Base-by-base conservation (phyloP, 2,888 invertebrate genomes). In the Ptycholaimellus sp. region DNA sequence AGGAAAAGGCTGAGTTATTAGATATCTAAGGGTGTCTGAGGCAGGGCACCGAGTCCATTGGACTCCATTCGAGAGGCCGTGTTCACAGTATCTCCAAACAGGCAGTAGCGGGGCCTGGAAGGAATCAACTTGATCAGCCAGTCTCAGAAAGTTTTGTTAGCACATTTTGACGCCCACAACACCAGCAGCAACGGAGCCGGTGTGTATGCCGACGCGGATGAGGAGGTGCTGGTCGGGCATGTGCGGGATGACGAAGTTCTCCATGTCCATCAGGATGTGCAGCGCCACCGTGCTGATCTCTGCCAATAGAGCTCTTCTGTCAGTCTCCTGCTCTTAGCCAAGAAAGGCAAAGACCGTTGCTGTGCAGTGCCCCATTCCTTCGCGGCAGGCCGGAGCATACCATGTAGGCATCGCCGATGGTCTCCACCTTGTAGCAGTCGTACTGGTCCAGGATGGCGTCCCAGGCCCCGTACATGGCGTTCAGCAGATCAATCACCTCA, bases 331-430 rank as follows among this genome's bases (percentile, higher is more conserved):
- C n/a, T n/a, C n/a, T n/a, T n/a, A n/a, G n/a, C n/a, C n/a, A n/a
- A n/a, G n/a, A n/a, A n/a, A n/a, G n/a, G n/a, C n/a, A n/a, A n/a
- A n/a, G n/a, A n/a, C n/a, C n/a, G 25, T 25, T 13, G 13, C 25
- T 25, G 25, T 25, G 25, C 16, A 13, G 16, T 7, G 13, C 6
- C 14, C 14, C 13, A 11, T 35, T 35, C 5, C 16, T 9, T 19
- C 11, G 6, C 7, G 33, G 33, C 17, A 33, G 14, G 9, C 33
- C 33, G n/a, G 14, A 14, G 33, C 9, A 17, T 7, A 33, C 33
- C 9, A 34, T 23, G 34, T 34, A 34, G 13, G 34, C 34, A 23
- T 34, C 31, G 16, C 34, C 34, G 5, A 34, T 34, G 9, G 34
- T 34, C 25, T 34, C 34, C 9, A 34, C 34, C 23, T 34, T 34